These are phyloP conservation scores for Dasypogon diadema DNA, from an alignment of 2,888 invertebrate genomes.

Conservation along the genomic window DNA sequence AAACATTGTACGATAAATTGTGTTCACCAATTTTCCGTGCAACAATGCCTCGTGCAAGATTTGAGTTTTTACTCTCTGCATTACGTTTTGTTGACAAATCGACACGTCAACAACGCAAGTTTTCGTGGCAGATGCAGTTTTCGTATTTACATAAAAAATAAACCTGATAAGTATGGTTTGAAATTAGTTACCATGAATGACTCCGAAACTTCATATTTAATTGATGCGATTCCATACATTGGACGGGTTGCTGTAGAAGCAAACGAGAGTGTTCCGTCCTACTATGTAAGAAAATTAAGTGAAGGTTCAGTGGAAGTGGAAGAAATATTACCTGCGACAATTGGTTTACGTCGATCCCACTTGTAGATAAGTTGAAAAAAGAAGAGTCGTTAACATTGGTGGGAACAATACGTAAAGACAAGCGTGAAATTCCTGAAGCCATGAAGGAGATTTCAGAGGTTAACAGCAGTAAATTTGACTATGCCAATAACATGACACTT, in stretches of 20 bases:
- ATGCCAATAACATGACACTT: too few relatives aligned
- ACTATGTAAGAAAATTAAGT: conserved; percentile 44
- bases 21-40: too few relatives aligned
- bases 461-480: not conserved
- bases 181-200: too few relatives aligned
- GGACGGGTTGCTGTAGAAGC: conserved; percentile 38
- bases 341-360: conserved; percentile 49
- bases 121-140: too few relatives aligned
- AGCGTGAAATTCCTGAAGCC: conserved; percentile 47
- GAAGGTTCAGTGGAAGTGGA: conserved; percentile 48
- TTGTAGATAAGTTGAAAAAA: conserved; percentile 46
- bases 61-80: not conserved
- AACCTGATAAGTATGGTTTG: too few relatives aligned
- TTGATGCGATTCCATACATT: conserved; percentile 48
- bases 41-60: too few relatives aligned
- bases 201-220: conserved; percentile 45
- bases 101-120: not conserved
- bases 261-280: conserved; percentile 42
- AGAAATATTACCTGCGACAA: conserved; percentile 49
- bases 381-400: conserved; percentile 45
- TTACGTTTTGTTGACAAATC: not conserved
- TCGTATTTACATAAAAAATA: too few relatives aligned
- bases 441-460: not conserved
- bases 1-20: too few relatives aligned
- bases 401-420: conserved; percentile 49